These are phyloP conservation scores for Leptonema lineaticorne DNA, from an alignment of 1,140 invertebrate species.

Conservation along the genomic window DNA sequence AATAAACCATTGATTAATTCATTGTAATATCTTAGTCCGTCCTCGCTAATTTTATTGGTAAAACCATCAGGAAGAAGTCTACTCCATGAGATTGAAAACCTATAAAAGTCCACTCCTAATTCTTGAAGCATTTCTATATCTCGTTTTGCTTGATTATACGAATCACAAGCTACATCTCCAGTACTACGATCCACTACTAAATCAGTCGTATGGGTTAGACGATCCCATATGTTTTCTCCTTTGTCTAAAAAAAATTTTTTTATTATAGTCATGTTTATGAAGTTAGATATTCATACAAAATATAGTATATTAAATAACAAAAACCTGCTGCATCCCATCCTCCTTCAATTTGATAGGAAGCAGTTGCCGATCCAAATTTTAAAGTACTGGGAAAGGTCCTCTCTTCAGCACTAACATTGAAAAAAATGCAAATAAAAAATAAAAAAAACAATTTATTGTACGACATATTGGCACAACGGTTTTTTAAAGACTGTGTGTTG, in stretches of 20 bases:
- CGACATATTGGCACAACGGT: too few relatives aligned
- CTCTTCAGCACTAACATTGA: background rate
- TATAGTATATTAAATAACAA: too few relatives aligned
- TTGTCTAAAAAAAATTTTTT: conserved; percentile 47
- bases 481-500: too few relatives aligned
- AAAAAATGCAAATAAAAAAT: too few relatives aligned
- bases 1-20: conserved; percentile 48
- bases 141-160: conserved; percentile 59
- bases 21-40: conserved; percentile 41
- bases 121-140: conserved; percentile 58
- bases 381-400: conserved; percentile 59
- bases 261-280: too few relatives aligned
- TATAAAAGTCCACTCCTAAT: conserved; percentile 50
- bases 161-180: conserved; percentile 63
- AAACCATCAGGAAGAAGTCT: conserved; percentile 54
- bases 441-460: too few relatives aligned
- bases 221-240: conserved; percentile 55
- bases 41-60: conserved; percentile 35
- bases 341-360: conserved; percentile 64
- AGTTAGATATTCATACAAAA: too few relatives aligned
- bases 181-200: conserved; percentile 45
- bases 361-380: conserved; percentile 59
- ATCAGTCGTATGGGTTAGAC: conserved; percentile 46
- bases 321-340: conserved; percentile 63
- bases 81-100: conserved; percentile 58